Conservation (phyloP, 2,888 invertebrate genomes). For the Neocrepidodera transversa region DNA sequence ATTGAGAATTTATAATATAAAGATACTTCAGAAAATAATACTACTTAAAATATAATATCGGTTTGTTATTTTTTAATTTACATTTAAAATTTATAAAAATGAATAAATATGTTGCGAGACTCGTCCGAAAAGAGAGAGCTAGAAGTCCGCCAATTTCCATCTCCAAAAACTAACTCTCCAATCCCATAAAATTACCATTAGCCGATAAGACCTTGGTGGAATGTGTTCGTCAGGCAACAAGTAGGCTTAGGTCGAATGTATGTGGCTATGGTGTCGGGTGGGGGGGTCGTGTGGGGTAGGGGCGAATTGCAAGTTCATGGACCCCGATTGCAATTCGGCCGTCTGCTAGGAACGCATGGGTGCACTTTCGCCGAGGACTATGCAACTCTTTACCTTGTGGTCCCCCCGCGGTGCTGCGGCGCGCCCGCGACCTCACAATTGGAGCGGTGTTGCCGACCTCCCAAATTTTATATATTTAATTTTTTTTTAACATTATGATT, state of each 20-base stretch:
- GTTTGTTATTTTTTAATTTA: too few relatives aligned
- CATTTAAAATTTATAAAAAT: too few relatives aligned
- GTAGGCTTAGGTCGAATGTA: slow-evolving; percentile 50
- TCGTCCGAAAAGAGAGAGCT: too few relatives aligned
- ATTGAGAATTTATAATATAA: too few relatives aligned
- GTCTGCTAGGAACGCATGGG: slow-evolving; percentile 62
- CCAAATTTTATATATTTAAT: neutral
- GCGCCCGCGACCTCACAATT: slow-evolving; percentile 11
- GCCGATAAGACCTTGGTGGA: slow-evolving; percentile 44
- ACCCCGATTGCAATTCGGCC: slow-evolving; percentile 59
- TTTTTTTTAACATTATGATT: neutral
- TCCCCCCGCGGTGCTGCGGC: slow-evolving; percentile 33
- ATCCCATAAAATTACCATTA: slow-evolving; percentile 31
- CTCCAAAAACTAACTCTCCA: slow-evolving; percentile 15
- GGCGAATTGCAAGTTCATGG: slow-evolving; percentile 51
- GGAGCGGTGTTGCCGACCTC: slow-evolving; percentile 16
- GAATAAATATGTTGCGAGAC: too few relatives aligned
- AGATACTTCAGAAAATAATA: too few relatives aligned
- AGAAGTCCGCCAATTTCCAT: neutral
- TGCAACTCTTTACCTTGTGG: slow-evolving; percentile 55
- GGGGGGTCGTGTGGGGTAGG: slow-evolving; percentile 36
- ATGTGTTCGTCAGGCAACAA: slow-evolving; percentile 47
- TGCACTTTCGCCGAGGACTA: slow-evolving; percentile 61
- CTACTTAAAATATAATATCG: too few relatives aligned
- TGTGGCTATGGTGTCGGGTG: slow-evolving; percentile 9